Base-by-base conservation (phyloP, 2,113 vertebrate genomes). In the Synchiropus splendidus region DNA sequence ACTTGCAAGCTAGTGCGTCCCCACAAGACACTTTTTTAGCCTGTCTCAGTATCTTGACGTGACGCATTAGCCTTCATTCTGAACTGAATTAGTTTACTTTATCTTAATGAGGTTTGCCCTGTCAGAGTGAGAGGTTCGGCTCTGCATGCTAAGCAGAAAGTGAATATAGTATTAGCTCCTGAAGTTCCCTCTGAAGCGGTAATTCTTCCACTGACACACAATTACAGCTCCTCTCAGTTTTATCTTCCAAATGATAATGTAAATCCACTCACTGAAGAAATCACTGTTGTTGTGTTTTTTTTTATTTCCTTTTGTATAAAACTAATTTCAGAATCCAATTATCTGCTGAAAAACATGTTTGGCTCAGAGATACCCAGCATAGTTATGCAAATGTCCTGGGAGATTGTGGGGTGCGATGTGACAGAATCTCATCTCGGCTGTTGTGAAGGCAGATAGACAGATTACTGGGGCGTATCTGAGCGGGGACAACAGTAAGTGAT, bases 71-170 rank as follows among this genome's bases (percentile, higher is more conserved):
- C 68, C 67, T 74, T 51, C 12, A 32, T 66, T 62, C 79, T 69
- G 45, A 31, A 73, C 72, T 79, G 74, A 72, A 71, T 76, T 62
- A 67, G 61, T 73, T 76, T 69, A 57, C 74, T 73, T 70, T 71
- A 78, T 81, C 74, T 76, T 81, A 81, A 81, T 76, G 70, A 79
- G 79, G 64, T 76, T 74, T 61, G 72, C 58, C 52, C 31, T 27
- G 21, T 27, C n/a, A n/a, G n/a, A n/a, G n/a, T n/a, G n/a, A n/a
- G n/a, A n/a, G n/a, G n/a, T n/a, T n/a, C 21, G 21, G 21, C 21
- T 4, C 31, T 45, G 67, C 70, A 72, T 72, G 59, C 66, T 75
- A 77, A 77, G 72, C 64, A 74, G 76, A 67, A 74, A n/a, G n/a
- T n/a, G n/a, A n/a, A 67, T 39, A 39, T 49, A 64, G 63, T 64